Evolutionary conservation across 2,113 vertebrate species (phyloP), one percentile per base, ranked within the genome.

Genomic region (Chaenocephalus aceratus): DNA sequence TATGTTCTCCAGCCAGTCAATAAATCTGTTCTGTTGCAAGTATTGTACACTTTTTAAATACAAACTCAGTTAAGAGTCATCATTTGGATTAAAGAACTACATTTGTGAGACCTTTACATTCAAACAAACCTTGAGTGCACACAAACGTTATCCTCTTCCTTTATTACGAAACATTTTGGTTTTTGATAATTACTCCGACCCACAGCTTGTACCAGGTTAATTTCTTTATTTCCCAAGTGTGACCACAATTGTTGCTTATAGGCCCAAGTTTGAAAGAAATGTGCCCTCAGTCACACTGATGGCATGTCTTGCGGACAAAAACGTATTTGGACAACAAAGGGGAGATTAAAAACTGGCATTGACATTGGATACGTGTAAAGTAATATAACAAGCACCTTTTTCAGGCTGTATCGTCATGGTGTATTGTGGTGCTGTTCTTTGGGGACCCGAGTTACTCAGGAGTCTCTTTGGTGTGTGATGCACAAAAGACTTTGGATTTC

Each of bases 291-390:
- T 73, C 46, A 73, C 72, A 77, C 73, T 63, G 36, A 78, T 52
- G 78, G 82, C 78, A 45, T 53, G 21, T 74, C 87, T 82, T 18
- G n/a, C 10, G 86, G 79, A 88, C 80, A 90, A 91, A 84, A 82
- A 6, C 69, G 58, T 75, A 77, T 83, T 80, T 68, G 68, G 21
- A 71, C 58, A 56, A 92, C 70, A 90, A 92, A 86, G 21, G 56
- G 57, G 70, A 66, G 45, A 89, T 89, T 91, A 90, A 91, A 91
- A 87, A 75, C 74, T 83, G 59, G 81, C 91, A 92, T 94, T 93
- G 90, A 88, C 68, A 92, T 71, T 0, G 8, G 88, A 94, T 90
- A 89, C 3, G 2, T 49, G 78, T 41, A 52, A 60, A 87, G 87
- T 88, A 88, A 92, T 84, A 74, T 66, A 85, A 51, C 79, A 83